phyloP scores from a whole-genome alignment of 2,888 invertebrate species.

The Vanessa cardui region DNA sequence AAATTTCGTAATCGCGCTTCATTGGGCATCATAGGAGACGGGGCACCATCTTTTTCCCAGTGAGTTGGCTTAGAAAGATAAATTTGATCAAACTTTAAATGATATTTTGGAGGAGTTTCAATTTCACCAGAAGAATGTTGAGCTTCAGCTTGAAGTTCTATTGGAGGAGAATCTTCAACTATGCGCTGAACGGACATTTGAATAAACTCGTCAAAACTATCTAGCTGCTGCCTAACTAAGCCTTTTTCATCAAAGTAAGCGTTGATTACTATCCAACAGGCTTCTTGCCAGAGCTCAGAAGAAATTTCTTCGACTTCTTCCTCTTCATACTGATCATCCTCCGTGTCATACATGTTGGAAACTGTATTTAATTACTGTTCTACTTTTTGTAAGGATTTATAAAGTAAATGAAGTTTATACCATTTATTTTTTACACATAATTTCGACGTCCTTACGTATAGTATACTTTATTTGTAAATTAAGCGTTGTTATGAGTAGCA shows the following conservation, averaged over 20 bases:
- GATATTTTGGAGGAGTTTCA: conserved; percentile 94
- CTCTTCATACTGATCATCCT: conserved; percentile 87
- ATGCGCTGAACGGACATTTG: conserved; percentile 99
- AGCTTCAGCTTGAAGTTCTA: conserved; percentile 98
- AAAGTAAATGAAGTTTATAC: too few species aligned
- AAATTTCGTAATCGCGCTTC: conserved; percentile 98
- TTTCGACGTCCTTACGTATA: too few species aligned
- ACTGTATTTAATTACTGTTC: neutral
- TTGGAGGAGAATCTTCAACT: conserved; percentile 99
- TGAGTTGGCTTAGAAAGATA: conserved; percentile 99
- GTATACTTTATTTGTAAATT: too few species aligned
- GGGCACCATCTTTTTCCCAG: conserved; percentile 99
- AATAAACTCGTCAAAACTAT: conserved; percentile 99
- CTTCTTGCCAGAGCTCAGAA: conserved; percentile 99
- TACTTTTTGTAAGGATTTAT: neutral
- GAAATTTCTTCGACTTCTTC: conserved; percentile 98
- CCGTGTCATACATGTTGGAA: conserved; percentile 73
- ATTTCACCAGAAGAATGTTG: conserved; percentile 97
- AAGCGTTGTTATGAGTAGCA: too few species aligned
- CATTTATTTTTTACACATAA: too few species aligned
- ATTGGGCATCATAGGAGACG: conserved; percentile 99
- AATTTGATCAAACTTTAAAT: conserved; percentile 99
- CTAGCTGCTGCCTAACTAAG: conserved; percentile 98
- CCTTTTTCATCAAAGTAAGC: conserved; percentile 99
- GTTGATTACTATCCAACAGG: conserved; percentile 99